phyloP scores from a whole-genome alignment of 2,113 vertebrate genomes.

The Lontra canadensis region DNA sequence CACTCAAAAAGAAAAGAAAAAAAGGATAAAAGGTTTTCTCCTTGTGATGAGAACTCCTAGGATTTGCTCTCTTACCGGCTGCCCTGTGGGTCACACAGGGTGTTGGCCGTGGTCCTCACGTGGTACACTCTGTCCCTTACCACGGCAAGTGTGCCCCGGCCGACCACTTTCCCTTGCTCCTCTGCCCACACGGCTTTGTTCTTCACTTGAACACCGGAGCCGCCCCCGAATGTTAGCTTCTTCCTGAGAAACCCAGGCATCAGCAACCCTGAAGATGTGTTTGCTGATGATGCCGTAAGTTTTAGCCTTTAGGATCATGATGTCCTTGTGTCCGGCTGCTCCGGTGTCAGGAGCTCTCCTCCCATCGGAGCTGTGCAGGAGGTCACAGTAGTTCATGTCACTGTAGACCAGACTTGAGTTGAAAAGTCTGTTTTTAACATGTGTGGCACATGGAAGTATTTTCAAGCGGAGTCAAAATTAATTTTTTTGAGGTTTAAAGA shows the following conservation, averaged over 20 bases:
- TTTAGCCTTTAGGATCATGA: not conserved
- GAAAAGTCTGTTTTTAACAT: not conserved
- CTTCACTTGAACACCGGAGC: no score
- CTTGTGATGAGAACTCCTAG: not conserved
- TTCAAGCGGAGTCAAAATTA: not conserved
- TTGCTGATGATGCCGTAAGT: not conserved
- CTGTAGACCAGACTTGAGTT: not conserved
- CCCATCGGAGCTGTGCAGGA: not conserved
- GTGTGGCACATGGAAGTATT: not conserved
- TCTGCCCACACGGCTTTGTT: not conserved
- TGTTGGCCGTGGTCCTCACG: not conserved
- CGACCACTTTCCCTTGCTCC: not conserved
- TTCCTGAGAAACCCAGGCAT: no score
- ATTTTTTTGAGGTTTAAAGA: not conserved
- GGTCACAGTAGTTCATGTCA: fast-evolving
- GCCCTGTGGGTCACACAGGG: not conserved
- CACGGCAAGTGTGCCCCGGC: fast-evolving
- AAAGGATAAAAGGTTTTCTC: not conserved
- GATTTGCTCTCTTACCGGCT: not conserved
- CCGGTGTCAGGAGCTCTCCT: not conserved
- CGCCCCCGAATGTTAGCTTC: not conserved
- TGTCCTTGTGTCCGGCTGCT: fast-evolving
- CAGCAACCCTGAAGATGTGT: not conserved
- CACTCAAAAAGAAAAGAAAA: not conserved
- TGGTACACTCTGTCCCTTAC: not conserved